Evolutionary conservation across 2,797 vertebrate genomes (phyloP).

Genomic region (Coracias cyanogaster): DNA sequence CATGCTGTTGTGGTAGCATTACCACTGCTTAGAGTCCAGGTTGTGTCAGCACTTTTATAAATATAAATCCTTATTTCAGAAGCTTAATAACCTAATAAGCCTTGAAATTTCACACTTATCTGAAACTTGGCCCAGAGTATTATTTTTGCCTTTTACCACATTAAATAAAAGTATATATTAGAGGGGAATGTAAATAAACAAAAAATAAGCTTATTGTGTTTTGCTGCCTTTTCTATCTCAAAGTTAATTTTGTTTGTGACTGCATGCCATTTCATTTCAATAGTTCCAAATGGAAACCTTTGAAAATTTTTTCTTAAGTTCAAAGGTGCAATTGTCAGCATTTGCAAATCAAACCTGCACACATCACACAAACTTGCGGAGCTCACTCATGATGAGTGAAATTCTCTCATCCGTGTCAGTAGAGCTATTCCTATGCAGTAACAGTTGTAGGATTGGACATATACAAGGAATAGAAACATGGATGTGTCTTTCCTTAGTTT

Average conservation of each 20-base stretch:
- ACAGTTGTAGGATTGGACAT: not conserved
- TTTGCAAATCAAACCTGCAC: not conserved
- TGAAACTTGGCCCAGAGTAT: constrained; percentile 15
- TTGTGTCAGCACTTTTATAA: constrained; percentile 31
- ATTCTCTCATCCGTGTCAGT: not conserved
- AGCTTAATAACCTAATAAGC: constrained; percentile 39
- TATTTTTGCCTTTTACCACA: constrained; percentile 22
- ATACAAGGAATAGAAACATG: not conserved
- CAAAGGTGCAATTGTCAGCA: not conserved
- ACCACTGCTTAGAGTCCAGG: not conserved
- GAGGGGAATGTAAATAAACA: constrained; percentile 10
- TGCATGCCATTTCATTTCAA: too few species aligned
- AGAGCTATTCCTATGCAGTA: not conserved
- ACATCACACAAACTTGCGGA: not conserved
- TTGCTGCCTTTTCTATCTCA: not conserved
- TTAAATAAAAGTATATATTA: constrained; percentile 11
- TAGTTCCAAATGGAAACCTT: constrained; percentile 1
- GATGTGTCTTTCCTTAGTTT: not conserved
- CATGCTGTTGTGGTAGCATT: not conserved
- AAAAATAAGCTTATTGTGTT: not conserved
- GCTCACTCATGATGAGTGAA: not conserved
- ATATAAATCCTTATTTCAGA: constrained; percentile 25
- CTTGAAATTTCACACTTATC: constrained; percentile 22
- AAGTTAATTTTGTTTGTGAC: not conserved
- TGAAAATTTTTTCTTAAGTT: not conserved